These are phyloP conservation scores for Philypnodon macrostomus DNA, from an alignment of 2,797 vertebrate genomes.

Conservation along the genomic window DNA sequence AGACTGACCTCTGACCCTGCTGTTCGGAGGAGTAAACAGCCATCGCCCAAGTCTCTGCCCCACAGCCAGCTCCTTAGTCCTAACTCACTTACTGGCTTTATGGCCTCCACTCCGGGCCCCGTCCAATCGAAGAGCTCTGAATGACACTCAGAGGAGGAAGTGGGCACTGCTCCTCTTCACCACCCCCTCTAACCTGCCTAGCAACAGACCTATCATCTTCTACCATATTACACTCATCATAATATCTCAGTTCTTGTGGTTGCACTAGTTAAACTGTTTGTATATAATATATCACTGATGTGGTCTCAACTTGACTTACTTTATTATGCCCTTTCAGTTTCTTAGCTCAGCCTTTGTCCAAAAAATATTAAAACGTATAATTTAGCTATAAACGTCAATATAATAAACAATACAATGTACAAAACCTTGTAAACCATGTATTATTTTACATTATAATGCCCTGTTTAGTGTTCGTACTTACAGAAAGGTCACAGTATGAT, in stretches of 20 bases:
- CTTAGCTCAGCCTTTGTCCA: too few species aligned
- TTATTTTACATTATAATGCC: too few species aligned
- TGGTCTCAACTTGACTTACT: too few species aligned
- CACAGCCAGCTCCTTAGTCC: slow-evolving; percentile 69
- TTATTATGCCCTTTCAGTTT: too few species aligned
- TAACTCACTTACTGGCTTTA: slow-evolving; percentile 70
- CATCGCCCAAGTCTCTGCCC: slow-evolving; percentile 72
- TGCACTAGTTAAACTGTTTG: too few species aligned
- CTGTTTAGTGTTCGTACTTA: too few species aligned
- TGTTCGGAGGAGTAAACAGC: slow-evolving; percentile 75
- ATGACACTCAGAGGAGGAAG: slow-evolving; percentile 80
- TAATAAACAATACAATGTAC: too few species aligned
- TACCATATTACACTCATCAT: slow-evolving; percentile 27
- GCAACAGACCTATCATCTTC: slow-evolving; percentile 62
- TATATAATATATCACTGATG: too few species aligned
- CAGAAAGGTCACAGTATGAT: too few species aligned
- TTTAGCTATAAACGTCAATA: too few species aligned
- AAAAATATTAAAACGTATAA: too few species aligned
- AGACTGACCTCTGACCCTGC: slow-evolving; percentile 75
- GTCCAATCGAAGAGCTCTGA: slow-evolving; percentile 71
- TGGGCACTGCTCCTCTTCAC: slow-evolving; percentile 4
- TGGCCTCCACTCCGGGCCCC: slow-evolving; percentile 66
- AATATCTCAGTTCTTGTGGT: slow-evolving; percentile 34
- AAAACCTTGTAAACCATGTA: too few species aligned
- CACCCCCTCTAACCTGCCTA: slow-evolving; percentile 52